phyloP scores from a whole-genome alignment of 2,113 vertebrate species.

The Rallus limicola region DNA sequence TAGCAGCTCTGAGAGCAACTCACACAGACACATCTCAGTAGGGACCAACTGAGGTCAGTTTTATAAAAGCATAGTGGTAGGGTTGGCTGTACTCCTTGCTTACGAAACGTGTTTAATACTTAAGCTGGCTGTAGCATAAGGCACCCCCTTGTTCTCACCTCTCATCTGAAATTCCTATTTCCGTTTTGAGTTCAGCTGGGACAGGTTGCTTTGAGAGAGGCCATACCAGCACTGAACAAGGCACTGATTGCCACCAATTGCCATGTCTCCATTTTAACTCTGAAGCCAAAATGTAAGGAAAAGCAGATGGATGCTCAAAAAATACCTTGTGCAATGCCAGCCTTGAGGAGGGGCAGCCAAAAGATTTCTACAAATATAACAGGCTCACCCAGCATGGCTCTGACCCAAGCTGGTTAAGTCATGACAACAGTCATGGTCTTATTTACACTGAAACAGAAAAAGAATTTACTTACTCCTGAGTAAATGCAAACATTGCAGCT shows the following conservation, averaged over 20 bases:
- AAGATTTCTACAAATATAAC: not conserved
- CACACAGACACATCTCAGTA: not conserved
- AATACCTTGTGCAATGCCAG: not conserved
- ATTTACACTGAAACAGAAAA: not conserved
- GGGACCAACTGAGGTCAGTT: slow-evolving; percentile 26
- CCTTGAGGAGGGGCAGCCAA: not conserved
- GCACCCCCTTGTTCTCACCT: slow-evolving; percentile 68
- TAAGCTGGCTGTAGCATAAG: slow-evolving; percentile 56
- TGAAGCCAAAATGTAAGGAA: not conserved
- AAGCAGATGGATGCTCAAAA: not conserved
- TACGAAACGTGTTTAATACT: slow-evolving; percentile 49
- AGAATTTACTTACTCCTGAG: not conserved
- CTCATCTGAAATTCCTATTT: slow-evolving; percentile 11
- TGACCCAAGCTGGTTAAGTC: not conserved
- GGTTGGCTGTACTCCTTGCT: slow-evolving; percentile 65
- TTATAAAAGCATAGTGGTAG: slow-evolving; percentile 59
- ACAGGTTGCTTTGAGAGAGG: not conserved
- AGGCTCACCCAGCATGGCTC: not conserved
- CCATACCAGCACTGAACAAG: not conserved
- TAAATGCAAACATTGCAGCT: not conserved
- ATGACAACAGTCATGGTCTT: no score
- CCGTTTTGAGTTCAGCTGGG: not conserved
- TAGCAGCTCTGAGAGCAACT: not conserved
- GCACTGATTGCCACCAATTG: rapidly evolving
- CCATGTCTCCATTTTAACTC: not conserved